Base-by-base conservation (phyloP, 2,113 vertebrate genomes). In the Rousettus leschenaultii region DNA sequence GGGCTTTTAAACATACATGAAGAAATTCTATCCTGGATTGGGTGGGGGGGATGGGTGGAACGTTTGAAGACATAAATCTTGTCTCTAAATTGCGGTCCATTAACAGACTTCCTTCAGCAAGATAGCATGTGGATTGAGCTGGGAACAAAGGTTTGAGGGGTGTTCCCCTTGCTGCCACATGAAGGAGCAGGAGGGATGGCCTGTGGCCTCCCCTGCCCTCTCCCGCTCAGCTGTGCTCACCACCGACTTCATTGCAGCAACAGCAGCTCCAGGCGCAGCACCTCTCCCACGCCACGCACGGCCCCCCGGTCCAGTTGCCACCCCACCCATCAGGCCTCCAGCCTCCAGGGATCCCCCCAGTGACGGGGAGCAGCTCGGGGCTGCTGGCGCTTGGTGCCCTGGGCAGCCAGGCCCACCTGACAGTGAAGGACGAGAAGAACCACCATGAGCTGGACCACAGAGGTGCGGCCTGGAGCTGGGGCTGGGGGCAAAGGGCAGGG, bases 251-350 rank as follows among this genome's bases (percentile, higher is more conserved):
- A 94, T 98, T 98, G 95, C 99, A 99, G 99, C 99, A 99, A 98
- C 99, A 99, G 98, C 99, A 99, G 98, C 99, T 99, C 95, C 99
- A 99, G 99, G 99, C 99, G 1, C 99, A 99, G 98, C 99, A 99
- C 98, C 99, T 99, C 86, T 99, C 99, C 40, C 99, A 99, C 26
- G 99, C 99, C 0, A 99, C 99, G 33, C 99, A 99, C 0, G 99
- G 99, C 1, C 99, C 99, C 59, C 99, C 99, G 0, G 99, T 99
- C 28, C 99, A 99, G 98, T 97, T 99, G 97, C 99, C 99, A 0
- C 99, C 99, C 0, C 99, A 99, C 96, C 99, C 99, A 0, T 99
- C 99, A 0, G 99, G 99, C 71, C 99, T 99, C 43, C 99, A 99
- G 98, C 99, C 99, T 0, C 99, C 99, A 0, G 99, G 99, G 40